Evolutionary conservation across 2,888 invertebrate species (phyloP), one percentile per base, ranked within the genome.

Genomic region (Nowickia ferox): DNA sequence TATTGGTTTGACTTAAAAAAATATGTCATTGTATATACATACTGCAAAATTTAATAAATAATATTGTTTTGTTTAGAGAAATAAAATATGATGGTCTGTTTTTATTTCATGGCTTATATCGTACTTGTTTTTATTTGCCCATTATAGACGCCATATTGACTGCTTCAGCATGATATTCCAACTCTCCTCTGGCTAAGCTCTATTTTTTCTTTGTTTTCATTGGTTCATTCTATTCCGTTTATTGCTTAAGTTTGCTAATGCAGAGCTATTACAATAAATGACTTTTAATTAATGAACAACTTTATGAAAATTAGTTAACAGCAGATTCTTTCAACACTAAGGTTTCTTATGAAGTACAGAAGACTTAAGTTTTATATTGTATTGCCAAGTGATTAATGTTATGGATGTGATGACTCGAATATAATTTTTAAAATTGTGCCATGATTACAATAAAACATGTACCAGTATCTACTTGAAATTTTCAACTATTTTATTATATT

Each of bases 211-310:
- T 13, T 19, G 10, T 53, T 61, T 17, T 51, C 3, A 1, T 46
- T 61, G 40, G 4, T 46, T 61, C 15, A 17, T 68, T 61, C 51
- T 15, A 38, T 48, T 71, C 46, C 17, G 46, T 75, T 78, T 57
- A 22, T 11, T 22, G n/a, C 30, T 46, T 53, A 61, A 83, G 53
- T 83, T 76, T 83, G 53, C 53, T 83, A 65, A 76, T 59, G 22
- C 46, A 71, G 71, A 79, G 42, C 46, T 68, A 69, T 85, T 66
- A 81, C 68, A 81, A 85, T 74, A 85, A 85, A 85, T 85, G 81
- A 63, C 68, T 77, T 78, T 77, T 85, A 85, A 85, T 85, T 85
- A 81, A 74, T 75, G 75, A 44, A 81, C 74, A 81, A 85, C 61
- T 85, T 78, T 68, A 55, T 42, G 4, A 57, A 72, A 78, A 53